A percentile compares a stretch with the other conserved stretches of the same genome.
Evolutionary conservation across 2,113 vertebrate genomes (phyloP).

Genomic region (Nerophis ophidion): DNA sequence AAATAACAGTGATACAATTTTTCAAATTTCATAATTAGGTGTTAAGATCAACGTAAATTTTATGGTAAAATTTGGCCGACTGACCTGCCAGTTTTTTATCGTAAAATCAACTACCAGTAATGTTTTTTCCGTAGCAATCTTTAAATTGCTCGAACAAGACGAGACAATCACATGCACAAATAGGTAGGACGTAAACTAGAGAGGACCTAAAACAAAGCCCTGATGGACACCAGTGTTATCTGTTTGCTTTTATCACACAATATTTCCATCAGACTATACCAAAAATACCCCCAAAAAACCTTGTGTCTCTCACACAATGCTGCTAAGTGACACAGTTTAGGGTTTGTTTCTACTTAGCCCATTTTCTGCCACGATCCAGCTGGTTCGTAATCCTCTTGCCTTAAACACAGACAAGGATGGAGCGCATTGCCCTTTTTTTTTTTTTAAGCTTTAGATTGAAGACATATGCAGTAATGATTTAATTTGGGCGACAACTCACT

Average conservation of each 20-base stretch:
- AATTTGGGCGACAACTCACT: neutral
- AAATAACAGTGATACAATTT: no score
- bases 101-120: no score
- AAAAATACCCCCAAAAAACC: neutral
- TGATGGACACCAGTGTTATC: no score
- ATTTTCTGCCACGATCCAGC: constrained; percentile 35
- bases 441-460: constrained; percentile 15
- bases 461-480: neutral
- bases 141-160: no score
- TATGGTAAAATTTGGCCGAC: no score
- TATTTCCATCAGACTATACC: neutral
- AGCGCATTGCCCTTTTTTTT: constrained; percentile 19
- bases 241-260: neutral
- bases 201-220: no score
- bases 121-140: no score
- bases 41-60: no score
- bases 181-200: no score
- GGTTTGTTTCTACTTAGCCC: constrained; percentile 18
- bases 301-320: neutral
- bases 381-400: constrained; percentile 44
- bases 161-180: no score
- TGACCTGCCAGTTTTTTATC: no score
- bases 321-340: constrained; percentile 14
- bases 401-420: constrained; percentile 18
- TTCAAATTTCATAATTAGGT: no score